phyloP scores from a whole-genome alignment of 2,888 invertebrate species.

The Apamea monoglypha region DNA sequence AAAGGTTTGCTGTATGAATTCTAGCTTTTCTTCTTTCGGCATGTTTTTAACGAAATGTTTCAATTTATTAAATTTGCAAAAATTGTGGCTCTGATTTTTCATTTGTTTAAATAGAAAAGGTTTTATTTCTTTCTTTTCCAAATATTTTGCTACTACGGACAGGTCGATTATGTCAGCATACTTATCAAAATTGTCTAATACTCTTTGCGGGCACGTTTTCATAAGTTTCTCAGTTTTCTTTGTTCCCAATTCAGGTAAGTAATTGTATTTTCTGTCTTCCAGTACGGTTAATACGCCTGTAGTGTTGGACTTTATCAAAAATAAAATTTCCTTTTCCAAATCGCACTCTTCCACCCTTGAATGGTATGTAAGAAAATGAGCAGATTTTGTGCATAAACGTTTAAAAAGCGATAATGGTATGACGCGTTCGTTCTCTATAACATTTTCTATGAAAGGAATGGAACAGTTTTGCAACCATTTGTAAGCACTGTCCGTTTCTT shows the following conservation, averaged over 20 bases:
- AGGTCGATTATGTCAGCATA: constrained; percentile 71
- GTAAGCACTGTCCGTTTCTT: neutral
- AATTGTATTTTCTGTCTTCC: constrained; percentile 53
- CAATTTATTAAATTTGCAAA: constrained; percentile 66
- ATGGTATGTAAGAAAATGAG: constrained; percentile 69
- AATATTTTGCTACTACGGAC: constrained; percentile 74
- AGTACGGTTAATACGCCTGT: constrained; percentile 74
- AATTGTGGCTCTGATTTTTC: constrained; percentile 66
- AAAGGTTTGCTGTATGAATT: constrained; percentile 77
- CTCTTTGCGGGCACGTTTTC: constrained; percentile 73
- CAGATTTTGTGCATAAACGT: constrained; percentile 76
- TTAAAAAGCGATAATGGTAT: constrained; percentile 66
- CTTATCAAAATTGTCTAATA: constrained; percentile 74
- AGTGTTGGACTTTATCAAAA: constrained; percentile 69
- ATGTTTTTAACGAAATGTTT: constrained; percentile 76
- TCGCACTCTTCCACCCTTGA: constrained; percentile 6
- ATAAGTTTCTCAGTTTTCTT: constrained; percentile 76
- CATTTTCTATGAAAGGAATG: constrained; percentile 29
- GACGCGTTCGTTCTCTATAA: constrained; percentile 61
- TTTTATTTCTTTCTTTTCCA: constrained; percentile 74
- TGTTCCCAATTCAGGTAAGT: constrained; percentile 66
- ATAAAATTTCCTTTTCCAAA: constrained; percentile 44
- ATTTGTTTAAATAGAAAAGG: constrained; percentile 72
- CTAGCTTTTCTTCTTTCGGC: constrained; percentile 74
- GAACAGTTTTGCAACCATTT: neutral